Base-by-base conservation (phyloP, 2,888 invertebrate species). In the Melanchra persicariae region DNA sequence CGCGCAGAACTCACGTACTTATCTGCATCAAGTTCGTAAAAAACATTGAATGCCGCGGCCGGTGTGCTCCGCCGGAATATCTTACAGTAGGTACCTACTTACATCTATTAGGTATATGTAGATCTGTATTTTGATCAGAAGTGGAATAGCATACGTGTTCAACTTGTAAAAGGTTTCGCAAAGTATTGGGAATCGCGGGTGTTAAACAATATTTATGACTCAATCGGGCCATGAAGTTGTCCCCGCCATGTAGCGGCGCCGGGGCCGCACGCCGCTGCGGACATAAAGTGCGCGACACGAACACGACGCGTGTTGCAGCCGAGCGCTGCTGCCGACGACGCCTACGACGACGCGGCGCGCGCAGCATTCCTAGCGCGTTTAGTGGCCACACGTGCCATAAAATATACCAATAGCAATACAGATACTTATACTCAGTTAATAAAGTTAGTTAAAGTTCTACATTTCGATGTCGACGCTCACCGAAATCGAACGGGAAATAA, bases 161-260 rank as follows among this genome's bases (percentile, higher is more conserved):
- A 52, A 63, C 49, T 34, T 58, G 63, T 58, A 43, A 45, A 30
- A 19, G 61, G 52, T 43, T 43, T 61, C 43, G 22, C 52, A 63
- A 77, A 81, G 62, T 81, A 69, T 76, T 63, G 26, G 43, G 52
- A 58, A 64, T 70, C 19, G 34, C 70, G 52, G 49, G 37, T 70
- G 70, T 77, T 69, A 52, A 70, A 60, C 59, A 49, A 82, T 79
- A 64, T 82, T 82, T 82, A 82, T 73, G 68, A n/a, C 68, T 79
- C 79, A 74, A 79, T 82, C 30, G 67, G 26, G 52, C 37, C 55
- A 47, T 58, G 60, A 45, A 59, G 79, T 73, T 73, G 79, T 79
- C 45, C 10, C 22, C 63, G 78, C n/a, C 78, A 55, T 81, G 82
- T 79, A 40, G 54, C 19, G 22, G 45, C 57, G 9, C 37, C 51